Percentiles rank a stretch among this genome's conserved stretches.
Evolutionary conservation across 2,888 invertebrate species (phyloP).

Genomic region (Xestoiulus laeticollis): DNA sequence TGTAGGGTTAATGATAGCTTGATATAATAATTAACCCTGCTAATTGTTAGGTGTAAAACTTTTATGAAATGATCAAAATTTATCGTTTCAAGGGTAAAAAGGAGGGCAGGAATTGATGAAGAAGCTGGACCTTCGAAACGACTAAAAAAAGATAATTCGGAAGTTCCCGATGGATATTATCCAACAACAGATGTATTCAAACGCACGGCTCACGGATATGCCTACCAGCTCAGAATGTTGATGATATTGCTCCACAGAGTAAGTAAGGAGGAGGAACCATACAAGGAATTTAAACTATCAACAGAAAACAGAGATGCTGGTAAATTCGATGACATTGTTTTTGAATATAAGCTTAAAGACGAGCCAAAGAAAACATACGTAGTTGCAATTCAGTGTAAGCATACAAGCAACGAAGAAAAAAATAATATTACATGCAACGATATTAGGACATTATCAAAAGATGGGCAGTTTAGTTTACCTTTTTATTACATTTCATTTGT

Average conservation of each 20-base stretch:
- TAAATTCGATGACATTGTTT: background rate
- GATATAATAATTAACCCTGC: too few species aligned
- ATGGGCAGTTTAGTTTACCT: background rate
- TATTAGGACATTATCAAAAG: background rate
- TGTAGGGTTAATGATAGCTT: too few species aligned
- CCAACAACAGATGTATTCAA: background rate
- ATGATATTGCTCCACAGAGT: background rate
- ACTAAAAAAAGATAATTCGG: too few species aligned
- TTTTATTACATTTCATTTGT: background rate
- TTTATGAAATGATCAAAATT: too few species aligned
- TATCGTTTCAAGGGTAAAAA: too few species aligned
- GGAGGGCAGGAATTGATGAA: too few species aligned
- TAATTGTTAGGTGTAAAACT: too few species aligned
- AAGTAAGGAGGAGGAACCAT: background rate
- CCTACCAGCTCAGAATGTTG: background rate
- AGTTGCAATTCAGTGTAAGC: background rate
- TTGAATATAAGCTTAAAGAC: background rate
- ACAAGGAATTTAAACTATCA: background rate
- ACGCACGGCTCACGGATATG: background rate
- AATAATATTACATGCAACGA: background rate
- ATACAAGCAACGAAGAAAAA: background rate
- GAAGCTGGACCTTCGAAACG: too few species aligned
- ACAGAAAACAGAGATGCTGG: background rate
- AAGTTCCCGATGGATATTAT: too few species aligned
- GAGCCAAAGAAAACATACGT: background rate